Percentiles rank a stretch among this genome's conserved stretches.
Conservation (phyloP, 2,888 invertebrate genomes). For the Clepsis dumicolana region DNA sequence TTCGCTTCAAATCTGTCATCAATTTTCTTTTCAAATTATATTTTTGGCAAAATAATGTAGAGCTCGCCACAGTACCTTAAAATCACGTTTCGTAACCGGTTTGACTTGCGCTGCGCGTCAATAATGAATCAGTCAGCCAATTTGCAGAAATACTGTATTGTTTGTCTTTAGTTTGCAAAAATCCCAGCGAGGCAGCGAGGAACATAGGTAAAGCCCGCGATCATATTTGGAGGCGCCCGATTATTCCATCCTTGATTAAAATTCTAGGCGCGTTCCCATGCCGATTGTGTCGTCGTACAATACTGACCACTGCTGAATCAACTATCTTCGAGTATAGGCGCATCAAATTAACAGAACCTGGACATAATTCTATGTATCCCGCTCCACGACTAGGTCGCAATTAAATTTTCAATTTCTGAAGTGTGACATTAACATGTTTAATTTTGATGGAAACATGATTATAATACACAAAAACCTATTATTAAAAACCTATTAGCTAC, state of each 20-base stretch:
- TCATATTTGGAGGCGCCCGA: constrained; percentile 27
- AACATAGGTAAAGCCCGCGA: neutral
- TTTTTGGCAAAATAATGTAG: neutral
- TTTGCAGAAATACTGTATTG: constrained; percentile 25
- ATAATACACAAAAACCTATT: too few species aligned
- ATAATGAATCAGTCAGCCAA: constrained; percentile 15
- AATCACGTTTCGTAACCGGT: constrained; percentile 27
- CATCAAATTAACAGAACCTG: too few species aligned
- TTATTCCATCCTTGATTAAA: constrained; percentile 32
- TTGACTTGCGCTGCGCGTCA: constrained; percentile 25
- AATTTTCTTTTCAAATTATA: neutral
- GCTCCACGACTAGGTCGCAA: too few species aligned
- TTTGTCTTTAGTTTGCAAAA: constrained; percentile 23
- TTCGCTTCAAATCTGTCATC: neutral
- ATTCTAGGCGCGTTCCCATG: constrained; percentile 31
- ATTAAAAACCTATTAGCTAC: too few species aligned
- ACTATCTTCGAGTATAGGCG: neutral
- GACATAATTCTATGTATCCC: too few species aligned
- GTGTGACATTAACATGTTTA: too few species aligned
- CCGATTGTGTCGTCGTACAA: constrained; percentile 29
- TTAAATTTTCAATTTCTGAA: too few species aligned
- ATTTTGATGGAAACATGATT: too few species aligned
- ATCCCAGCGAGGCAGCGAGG: constrained; percentile 12
- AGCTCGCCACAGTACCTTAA: constrained; percentile 2
- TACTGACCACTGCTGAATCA: constrained; percentile 8